Percentiles rank a stretch among this genome's conserved stretches.
Conservation (phyloP, 2,797 vertebrate species). For the Bovichtus variegatus region DNA sequence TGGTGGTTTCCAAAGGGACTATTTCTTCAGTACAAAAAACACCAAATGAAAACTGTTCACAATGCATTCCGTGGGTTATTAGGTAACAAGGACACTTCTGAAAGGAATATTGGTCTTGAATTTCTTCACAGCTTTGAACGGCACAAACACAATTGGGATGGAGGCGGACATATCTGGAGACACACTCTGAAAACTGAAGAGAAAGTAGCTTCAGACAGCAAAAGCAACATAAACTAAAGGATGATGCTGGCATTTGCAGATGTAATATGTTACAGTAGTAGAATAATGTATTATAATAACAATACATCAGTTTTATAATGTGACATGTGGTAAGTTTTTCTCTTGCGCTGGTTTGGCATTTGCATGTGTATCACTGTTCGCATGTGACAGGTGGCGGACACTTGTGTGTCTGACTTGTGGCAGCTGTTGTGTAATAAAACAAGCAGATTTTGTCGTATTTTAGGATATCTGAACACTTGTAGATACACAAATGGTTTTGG, state of each 20-base stretch:
- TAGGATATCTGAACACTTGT: constrained; percentile 11
- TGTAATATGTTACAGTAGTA: background rate
- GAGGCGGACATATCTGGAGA: background rate
- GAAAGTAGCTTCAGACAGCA: background rate
- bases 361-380: constrained; percentile 44
- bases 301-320: background rate
- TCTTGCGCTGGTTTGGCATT: constrained; percentile 30
- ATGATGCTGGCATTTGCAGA: background rate
- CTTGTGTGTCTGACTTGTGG: constrained; percentile 32
- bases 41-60: background rate
- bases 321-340: constrained; percentile 10
- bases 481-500: constrained; percentile 21
- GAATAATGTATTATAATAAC: background rate
- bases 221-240: background rate
- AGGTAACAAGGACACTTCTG: constrained; percentile 6
- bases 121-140: background rate
- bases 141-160: background rate
- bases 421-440: constrained; percentile 54
- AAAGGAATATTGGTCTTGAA: constrained; percentile 17
- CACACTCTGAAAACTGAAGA: too few species aligned
- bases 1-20: constrained; percentile 2
- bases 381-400: constrained; percentile 39
- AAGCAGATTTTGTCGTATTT: constrained; percentile 30
- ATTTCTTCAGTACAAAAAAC: background rate
- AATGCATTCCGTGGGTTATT: background rate